A percentile compares a stretch with the other conserved stretches of the same genome.
Evolutionary conservation across 2,797 vertebrate genomes (phyloP).

Genomic region (Rousettus madagascariensis): DNA sequence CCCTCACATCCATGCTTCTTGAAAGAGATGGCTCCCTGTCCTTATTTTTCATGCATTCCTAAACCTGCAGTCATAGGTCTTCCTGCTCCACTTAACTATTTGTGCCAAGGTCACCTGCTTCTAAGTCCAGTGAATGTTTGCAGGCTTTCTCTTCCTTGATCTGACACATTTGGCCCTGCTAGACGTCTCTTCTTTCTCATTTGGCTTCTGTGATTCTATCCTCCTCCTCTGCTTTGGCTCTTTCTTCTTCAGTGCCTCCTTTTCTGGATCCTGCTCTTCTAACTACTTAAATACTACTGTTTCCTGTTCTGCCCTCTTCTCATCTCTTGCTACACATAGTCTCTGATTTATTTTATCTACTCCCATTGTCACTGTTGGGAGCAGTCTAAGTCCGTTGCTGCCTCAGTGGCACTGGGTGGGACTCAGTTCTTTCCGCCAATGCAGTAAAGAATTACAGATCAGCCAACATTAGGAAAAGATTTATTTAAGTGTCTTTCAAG

Average conservation of each 20-base stretch:
- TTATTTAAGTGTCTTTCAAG: too few species aligned
- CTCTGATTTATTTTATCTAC: neutral
- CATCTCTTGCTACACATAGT: neutral
- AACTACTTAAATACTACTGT: neutral
- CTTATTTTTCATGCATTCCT: conserved; percentile 1
- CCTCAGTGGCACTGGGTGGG: too few species aligned
- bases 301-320: neutral
- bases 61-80: conserved; percentile 37
- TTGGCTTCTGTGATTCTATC: neutral
- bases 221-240: neutral
- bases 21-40: neutral
- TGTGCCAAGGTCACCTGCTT: conserved; percentile 21
- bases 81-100: conserved; percentile 20
- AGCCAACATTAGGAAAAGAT: too few species aligned
- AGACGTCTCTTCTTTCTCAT: neutral
- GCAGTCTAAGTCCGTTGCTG: too few species aligned
- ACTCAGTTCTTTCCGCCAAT: too few species aligned
- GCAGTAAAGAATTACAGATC: too few species aligned
- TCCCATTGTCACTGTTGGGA: too few species aligned
- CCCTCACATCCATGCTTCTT: neutral
- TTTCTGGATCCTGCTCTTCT: neutral
- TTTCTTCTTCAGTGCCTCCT: neutral
- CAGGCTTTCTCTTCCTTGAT: neutral
- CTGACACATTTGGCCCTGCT: neutral
- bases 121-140: neutral